Evolutionary conservation across 2,888 invertebrate species (phyloP), one percentile per base, ranked within the genome.

Genomic region (Pilophorus perplexus): DNA sequence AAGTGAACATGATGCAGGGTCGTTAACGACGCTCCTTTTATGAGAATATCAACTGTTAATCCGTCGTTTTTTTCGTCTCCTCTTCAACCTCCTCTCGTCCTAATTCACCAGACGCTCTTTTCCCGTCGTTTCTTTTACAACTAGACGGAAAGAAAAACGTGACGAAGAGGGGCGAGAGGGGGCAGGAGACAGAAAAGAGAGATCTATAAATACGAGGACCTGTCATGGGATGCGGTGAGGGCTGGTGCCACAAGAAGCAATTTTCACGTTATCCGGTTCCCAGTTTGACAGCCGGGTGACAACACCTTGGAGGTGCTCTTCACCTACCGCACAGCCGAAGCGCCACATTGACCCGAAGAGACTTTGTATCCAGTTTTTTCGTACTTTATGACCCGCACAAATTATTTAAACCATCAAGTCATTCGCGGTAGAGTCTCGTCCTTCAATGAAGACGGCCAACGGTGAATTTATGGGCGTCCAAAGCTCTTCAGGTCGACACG

Each of bases 221-320:
- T 59, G 59, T 59, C 59, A 59, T 33, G 59, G 59, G 59, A 22
- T 27, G 23, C 42, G 20, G 33, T 23, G 42, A 25, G 42, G 8
- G 18, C 23, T 38, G 59, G 64, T 64, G 64, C 33, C 50, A 25
- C 50, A 40, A 55, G 65, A 65, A 65, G 54, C 65, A 65, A 65
- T 65, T 65, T 65, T 54, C 65, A 65, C 65, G 65, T 65, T 65
- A 65, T 65, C 65, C 54, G 65, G 65, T 65, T 37, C 44, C 10
- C 50, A 27, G 62, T 62, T 62, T 62, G 62, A 62, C 62, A 62
- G 48, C 62, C 40, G 33, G 33, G 38, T 62, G 62, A 62, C 62
- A 62, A 62, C 62, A 48, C 42, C 44, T 60, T 55, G 22, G 28
- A 28, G 52, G 27, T 52, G 33, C 33, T 8, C 6, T 33, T 12